phyloP scores from a whole-genome alignment of 2,797 vertebrate genomes.

The Crocidura indochinensis region DNA sequence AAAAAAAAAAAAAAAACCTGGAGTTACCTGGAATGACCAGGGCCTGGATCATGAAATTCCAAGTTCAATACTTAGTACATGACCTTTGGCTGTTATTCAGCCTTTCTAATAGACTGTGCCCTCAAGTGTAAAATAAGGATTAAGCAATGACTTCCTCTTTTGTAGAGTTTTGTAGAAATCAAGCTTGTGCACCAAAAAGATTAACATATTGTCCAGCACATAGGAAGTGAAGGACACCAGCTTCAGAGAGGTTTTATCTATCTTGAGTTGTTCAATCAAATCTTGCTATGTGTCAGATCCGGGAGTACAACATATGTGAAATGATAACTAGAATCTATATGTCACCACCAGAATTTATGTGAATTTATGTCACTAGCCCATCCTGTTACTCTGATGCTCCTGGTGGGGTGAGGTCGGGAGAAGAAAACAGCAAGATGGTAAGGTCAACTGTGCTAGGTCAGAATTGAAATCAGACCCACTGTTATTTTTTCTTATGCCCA shows the following conservation, averaged over 20 bases:
- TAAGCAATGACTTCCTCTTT: conserved; percentile 61
- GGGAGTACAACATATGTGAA: neutral
- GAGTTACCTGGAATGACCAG: neutral
- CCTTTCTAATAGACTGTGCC: conserved; percentile 43
- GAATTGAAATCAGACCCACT: too few species aligned
- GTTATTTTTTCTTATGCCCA: too few species aligned
- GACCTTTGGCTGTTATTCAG: conserved; percentile 50
- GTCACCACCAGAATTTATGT: neutral
- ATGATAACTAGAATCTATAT: neutral
- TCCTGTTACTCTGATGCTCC: neutral
- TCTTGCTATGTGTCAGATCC: neutral
- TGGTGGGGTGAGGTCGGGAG: neutral
- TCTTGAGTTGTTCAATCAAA: neutral
- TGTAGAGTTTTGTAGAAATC: conserved; percentile 18
- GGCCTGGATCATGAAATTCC: neutral
- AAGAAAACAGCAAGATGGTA: neutral
- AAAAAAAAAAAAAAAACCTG: too few species aligned
- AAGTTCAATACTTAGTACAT: neutral
- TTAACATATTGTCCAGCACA: neutral
- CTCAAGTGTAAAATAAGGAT: conserved; percentile 66
- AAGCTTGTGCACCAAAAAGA: neutral
- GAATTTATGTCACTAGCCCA: too few species aligned
- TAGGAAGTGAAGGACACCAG: neutral
- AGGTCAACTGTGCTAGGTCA: too few species aligned
- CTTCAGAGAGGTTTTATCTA: neutral